phyloP scores from a whole-genome alignment of 2,113 vertebrate species.

The Mus spicilegus region DNA sequence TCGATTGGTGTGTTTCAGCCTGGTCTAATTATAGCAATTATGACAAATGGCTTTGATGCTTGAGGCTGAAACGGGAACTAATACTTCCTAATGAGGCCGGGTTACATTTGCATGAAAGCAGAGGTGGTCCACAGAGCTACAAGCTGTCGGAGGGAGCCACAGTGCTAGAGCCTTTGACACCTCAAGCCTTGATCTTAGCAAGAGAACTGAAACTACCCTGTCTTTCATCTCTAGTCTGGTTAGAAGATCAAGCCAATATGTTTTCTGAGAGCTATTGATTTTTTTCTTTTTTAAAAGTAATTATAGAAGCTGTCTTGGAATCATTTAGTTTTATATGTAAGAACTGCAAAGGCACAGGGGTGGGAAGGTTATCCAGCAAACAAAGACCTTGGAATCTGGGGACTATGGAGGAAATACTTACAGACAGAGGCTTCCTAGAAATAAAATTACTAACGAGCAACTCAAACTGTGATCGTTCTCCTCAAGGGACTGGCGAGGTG shows the following conservation, averaged over 20 bases:
- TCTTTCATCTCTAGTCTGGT: conserved; percentile 62
- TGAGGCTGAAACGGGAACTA: conserved; percentile 80
- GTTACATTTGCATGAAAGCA: conserved; percentile 74
- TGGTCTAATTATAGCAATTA: conserved; percentile 64
- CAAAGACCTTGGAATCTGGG: neutral
- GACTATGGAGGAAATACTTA: neutral
- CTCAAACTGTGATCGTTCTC: neutral
- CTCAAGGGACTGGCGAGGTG: neutral
- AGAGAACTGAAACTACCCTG: conserved; percentile 70
- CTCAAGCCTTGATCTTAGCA: conserved; percentile 73
- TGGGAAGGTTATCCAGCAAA: neutral
- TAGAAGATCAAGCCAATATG: conserved; percentile 49
- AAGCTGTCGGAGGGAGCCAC: conserved; percentile 1
- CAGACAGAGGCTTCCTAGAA: conserved; percentile 42
- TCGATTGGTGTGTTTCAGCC: conserved; percentile 28
- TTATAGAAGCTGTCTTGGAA: neutral
- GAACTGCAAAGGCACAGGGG: neutral
- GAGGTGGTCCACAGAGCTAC: neutral
- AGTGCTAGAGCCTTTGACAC: neutral
- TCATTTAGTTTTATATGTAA: conserved; percentile 41
- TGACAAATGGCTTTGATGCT: conserved; percentile 68
- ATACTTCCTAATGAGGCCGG: conserved; percentile 73
- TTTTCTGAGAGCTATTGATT: conserved; percentile 20
- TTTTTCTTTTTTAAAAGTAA: no score
- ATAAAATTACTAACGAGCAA: neutral